These are phyloP conservation scores for Physeter macrocephalus DNA, from an alignment of 2,113 vertebrate species.

Conservation along the genomic window DNA sequence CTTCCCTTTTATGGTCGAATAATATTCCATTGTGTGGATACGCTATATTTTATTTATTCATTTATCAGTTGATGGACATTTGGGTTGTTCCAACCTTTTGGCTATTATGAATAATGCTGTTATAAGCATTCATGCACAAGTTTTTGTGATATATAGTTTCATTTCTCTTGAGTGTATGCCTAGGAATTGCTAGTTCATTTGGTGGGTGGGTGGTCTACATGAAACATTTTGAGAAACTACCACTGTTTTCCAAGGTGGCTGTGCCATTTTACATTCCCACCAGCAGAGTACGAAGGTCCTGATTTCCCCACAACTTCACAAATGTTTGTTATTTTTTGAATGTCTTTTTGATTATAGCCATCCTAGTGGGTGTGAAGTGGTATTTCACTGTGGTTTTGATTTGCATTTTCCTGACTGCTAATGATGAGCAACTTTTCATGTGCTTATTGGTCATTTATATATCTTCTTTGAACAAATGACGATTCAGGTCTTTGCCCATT, in stretches of 20 bases:
- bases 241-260: background rate
- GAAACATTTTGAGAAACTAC: background rate
- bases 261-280: background rate
- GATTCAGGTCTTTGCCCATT: background rate
- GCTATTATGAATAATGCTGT: background rate
- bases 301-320: background rate
- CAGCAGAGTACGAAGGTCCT: background rate
- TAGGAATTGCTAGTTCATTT: background rate
- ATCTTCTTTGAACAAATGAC: background rate
- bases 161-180: background rate
- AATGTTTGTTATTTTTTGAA: background rate
- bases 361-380: background rate
- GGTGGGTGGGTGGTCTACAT: background rate
- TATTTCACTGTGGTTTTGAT: background rate
- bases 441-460: background rate
- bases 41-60: background rate
- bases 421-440: background rate
- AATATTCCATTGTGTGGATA: background rate
- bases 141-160: background rate
- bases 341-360: background rate
- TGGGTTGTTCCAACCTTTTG: background rate
- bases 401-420: background rate
- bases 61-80: background rate
- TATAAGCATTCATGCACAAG: background rate
- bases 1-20: background rate